Evolutionary conservation across 2,888 invertebrate genomes (phyloP).

Genomic region (Bombylius major): DNA sequence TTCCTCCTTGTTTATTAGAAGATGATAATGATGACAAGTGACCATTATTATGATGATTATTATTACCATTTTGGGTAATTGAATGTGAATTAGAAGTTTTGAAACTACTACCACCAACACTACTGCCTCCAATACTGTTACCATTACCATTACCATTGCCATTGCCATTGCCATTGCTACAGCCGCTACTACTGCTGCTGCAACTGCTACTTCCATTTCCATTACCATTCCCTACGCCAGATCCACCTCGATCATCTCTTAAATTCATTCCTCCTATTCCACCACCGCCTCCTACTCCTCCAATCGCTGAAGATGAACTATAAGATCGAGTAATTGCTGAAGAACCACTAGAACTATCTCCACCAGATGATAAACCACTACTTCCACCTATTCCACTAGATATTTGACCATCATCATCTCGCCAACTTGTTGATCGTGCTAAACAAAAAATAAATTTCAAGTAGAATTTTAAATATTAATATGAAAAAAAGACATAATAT

Average conservation of each 20-base stretch:
- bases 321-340: conserved; percentile 8
- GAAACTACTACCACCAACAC: background rate
- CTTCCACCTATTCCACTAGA: background rate
- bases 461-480: background rate
- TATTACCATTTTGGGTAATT: background rate
- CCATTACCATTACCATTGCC: background rate
- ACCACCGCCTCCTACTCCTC: background rate
- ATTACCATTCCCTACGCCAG: background rate
- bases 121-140: background rate
- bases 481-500: too few species aligned
- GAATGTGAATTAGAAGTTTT: background rate
- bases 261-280: background rate
- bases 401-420: conserved; percentile 27
- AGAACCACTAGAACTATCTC: background rate
- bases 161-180: background rate
- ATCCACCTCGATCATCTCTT: background rate
- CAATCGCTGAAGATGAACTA: conserved; percentile 5
- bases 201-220: background rate
- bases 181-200: too few species aligned
- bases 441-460: background rate
- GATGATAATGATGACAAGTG: conserved; percentile 16
- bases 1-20: background rate
- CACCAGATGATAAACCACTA: conserved; percentile 11
- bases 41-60: conserved; percentile 8
- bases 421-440: conserved; percentile 35